A percentile compares a stretch with the other conserved stretches of the same genome.
phyloP scores from a whole-genome alignment of 2,113 vertebrate species.

The Canis aureus region DNA sequence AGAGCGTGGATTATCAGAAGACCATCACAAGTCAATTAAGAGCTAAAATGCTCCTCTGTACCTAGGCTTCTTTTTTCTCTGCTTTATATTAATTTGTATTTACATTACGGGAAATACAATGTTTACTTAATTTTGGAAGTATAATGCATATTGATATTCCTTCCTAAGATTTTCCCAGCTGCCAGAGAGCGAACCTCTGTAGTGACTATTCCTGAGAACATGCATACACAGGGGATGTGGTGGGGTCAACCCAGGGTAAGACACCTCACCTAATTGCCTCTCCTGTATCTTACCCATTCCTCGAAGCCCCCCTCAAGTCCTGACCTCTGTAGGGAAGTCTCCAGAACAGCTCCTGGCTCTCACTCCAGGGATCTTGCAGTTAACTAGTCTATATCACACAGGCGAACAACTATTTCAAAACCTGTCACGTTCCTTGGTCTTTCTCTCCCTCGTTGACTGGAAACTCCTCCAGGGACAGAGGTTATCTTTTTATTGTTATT shows the following conservation, averaged over 20 bases:
- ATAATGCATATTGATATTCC: neutral
- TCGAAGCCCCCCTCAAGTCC: neutral
- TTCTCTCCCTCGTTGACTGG: neutral
- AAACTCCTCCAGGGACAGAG: neutral
- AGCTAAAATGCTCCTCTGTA: neutral
- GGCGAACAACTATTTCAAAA: neutral
- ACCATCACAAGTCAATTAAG: neutral
- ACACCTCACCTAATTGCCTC: neutral
- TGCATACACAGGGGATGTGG: too few species aligned
- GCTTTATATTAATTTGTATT: neutral
- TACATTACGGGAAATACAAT: neutral
- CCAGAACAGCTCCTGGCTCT: neutral
- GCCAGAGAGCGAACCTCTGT: neutral
- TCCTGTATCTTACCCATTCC: neutral
- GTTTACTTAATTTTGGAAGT: neutral
- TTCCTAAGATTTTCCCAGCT: neutral
- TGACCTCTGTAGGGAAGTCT: neutral
- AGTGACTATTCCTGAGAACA: neutral
- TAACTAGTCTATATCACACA: neutral
- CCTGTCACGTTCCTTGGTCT: neutral
- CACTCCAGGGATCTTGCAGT: neutral
- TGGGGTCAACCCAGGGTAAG: neutral
- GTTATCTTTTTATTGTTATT: neutral
- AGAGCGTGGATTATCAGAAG: slow-evolving; percentile 34
- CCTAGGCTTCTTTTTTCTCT: neutral